Percentiles rank a stretch among this genome's conserved stretches.
phyloP scores from a whole-genome alignment of 2,113 vertebrate species.

The Barbus barbus region DNA sequence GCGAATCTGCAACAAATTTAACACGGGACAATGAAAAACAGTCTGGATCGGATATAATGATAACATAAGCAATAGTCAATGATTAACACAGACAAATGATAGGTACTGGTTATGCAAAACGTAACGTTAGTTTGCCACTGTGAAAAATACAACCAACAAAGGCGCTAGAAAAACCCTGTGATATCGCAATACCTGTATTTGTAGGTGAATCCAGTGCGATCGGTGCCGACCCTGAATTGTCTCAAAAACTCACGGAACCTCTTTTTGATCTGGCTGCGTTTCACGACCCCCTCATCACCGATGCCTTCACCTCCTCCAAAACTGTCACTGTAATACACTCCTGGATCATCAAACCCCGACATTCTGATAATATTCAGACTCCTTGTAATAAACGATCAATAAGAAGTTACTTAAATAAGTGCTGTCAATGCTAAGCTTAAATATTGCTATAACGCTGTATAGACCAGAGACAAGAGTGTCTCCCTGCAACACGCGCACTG shows the following conservation, averaged over 20 bases:
- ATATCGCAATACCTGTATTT: constrained; percentile 87
- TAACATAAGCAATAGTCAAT: too few species aligned
- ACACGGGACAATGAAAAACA: background rate
- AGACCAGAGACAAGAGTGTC: background rate
- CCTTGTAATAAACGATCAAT: background rate
- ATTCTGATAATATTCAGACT: constrained; percentile 65
- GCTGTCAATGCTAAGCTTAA: too few species aligned
- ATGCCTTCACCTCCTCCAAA: constrained; percentile 82
- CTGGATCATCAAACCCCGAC: constrained; percentile 96
- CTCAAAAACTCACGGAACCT: constrained; percentile 92
- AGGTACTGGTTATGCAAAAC: background rate
- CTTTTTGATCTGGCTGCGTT: constrained; percentile 87
- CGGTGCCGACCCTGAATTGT: constrained; percentile 93
- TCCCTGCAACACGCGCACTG: background rate
- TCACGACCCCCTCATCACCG: constrained; percentile 81
- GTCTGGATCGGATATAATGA: background rate
- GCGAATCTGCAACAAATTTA: background rate
- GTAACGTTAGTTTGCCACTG: background rate
- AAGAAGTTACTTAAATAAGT: background rate
- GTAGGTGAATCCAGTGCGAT: constrained; percentile 93
- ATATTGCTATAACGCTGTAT: background rate
- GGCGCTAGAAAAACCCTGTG: background rate
- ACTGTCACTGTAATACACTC: constrained; percentile 94
- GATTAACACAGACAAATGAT: background rate
- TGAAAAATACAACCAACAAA: background rate